phyloP scores from a whole-genome alignment of 1,140 invertebrate species.

The Trachelipus rathkii region DNA sequence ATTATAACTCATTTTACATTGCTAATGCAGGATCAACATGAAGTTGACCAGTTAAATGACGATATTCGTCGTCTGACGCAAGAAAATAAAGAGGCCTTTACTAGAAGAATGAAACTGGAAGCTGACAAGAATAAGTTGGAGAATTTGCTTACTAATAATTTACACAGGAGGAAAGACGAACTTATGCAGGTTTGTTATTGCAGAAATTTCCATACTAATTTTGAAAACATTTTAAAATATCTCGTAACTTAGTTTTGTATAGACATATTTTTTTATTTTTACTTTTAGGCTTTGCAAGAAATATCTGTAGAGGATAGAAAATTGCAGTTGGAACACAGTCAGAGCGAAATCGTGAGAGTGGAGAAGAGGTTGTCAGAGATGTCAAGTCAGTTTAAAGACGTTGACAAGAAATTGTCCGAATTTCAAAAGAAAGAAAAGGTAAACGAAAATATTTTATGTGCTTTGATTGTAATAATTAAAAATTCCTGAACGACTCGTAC shows the following conservation, averaged over 20 bases:
- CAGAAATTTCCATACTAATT: neutral
- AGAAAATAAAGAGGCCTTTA: constrained; percentile 94
- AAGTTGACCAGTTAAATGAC: constrained; percentile 94
- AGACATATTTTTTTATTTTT: neutral
- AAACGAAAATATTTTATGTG: neutral
- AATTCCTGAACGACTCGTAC: too few species aligned
- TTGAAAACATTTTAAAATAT: neutral
- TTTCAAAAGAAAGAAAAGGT: constrained; percentile 51
- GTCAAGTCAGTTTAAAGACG: constrained; percentile 70
- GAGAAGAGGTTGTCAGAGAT: constrained; percentile 79
- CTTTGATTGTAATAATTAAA: neutral
- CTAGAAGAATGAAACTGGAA: constrained; percentile 89
- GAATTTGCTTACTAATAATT: constrained; percentile 95
- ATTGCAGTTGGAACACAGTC: constrained; percentile 76
- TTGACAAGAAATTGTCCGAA: constrained; percentile 76
- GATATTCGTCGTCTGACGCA: constrained; percentile 87
- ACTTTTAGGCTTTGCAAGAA: constrained; percentile 72
- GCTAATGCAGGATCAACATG: constrained; percentile 55
- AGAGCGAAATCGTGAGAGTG: constrained; percentile 69
- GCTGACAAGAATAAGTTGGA: constrained; percentile 97
- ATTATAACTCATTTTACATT: neutral
- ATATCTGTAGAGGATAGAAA: constrained; percentile 92
- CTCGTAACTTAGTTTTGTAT: neutral
- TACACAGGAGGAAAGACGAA: constrained; percentile 73
- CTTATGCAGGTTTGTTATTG: constrained; percentile 58